Conservation (phyloP, 2,113 vertebrate genomes). For the Oncorhynchus keta region DNA sequence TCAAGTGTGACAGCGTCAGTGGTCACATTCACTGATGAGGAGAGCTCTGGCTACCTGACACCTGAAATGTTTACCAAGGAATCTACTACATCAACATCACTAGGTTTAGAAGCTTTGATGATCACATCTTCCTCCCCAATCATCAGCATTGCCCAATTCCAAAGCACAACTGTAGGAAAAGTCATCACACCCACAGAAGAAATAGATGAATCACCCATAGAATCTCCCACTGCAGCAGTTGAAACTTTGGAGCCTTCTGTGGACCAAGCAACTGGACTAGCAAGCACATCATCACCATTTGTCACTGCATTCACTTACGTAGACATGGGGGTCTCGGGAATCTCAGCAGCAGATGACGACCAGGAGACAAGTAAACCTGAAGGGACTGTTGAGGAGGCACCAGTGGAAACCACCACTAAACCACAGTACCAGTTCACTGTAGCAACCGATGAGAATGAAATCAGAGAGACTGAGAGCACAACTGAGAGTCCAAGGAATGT, state of each 20-base stretch:
- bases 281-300: not conserved
- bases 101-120: not conserved
- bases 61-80: no score
- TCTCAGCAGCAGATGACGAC: not conserved
- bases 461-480: not conserved
- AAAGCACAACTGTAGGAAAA: no score
- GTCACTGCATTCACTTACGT: not conserved
- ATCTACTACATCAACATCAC: not conserved
- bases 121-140: not conserved
- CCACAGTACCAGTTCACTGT: not conserved
- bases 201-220: not conserved
- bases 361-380: constrained; percentile 36
- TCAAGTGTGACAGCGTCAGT: not conserved
- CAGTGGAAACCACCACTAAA: constrained; percentile 4
- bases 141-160: no score
- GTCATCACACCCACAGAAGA: not conserved
- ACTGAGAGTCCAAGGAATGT: not conserved
- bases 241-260: not conserved
- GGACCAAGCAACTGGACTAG: not conserved
- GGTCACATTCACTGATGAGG: not conserved
- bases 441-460: constrained; percentile 42
- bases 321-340: not conserved
- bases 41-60: not conserved
- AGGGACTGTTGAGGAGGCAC: constrained; percentile 70
- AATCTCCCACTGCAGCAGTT: not conserved